Evolutionary conservation across 2,888 invertebrate genomes (phyloP), one percentile per base, ranked within the genome.

Genomic region (Leptopilina drosophilae): DNA sequence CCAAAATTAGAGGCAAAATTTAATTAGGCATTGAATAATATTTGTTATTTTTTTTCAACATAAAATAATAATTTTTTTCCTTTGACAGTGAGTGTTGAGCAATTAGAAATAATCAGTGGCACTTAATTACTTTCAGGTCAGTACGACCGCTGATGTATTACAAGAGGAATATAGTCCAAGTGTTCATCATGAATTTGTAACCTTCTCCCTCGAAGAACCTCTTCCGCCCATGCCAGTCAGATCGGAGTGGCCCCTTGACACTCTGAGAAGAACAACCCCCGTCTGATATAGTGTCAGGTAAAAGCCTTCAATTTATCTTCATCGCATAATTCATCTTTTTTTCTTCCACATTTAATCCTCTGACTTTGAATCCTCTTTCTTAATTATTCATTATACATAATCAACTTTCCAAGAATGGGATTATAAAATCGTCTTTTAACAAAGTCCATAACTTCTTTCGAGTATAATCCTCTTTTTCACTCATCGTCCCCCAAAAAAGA

Each of bases 121-220:
- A 56, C 56, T 73, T n/a, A 56, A 73, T 73, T 56, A 82, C 77
- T 82, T 81, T 46, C 82, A 91, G 91, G 82, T 95, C 93, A 95
- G 95, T 62, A 95, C 95, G 42, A 94, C 94, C 56, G 94, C 94
- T 20, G 94, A 94, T 85, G 93, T 94, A 56, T 85, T 89, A 42
- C 90, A 90, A 80, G 90, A 88, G 84, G 89, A 85, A 86, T 92
- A 85, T 89, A 94, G 94, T 77, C 94, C 95, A 12, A 91, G 92
- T 82, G 88, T 92, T 80, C 93, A 92, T 66, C 95, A 95, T 84
- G 95, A 95, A 86, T 94, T 95, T 88, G 95, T 95, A 67, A 95
- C 95, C 12, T 95, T 95, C 88, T 95, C 95, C 86, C 93, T 94
- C 78, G 95, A 95, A 59, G 93, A 93, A 67, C 92, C 93, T 40